These are phyloP conservation scores for Catostomus latipinnis DNA, from an alignment of 2,797 vertebrate species.

Conservation along the genomic window DNA sequence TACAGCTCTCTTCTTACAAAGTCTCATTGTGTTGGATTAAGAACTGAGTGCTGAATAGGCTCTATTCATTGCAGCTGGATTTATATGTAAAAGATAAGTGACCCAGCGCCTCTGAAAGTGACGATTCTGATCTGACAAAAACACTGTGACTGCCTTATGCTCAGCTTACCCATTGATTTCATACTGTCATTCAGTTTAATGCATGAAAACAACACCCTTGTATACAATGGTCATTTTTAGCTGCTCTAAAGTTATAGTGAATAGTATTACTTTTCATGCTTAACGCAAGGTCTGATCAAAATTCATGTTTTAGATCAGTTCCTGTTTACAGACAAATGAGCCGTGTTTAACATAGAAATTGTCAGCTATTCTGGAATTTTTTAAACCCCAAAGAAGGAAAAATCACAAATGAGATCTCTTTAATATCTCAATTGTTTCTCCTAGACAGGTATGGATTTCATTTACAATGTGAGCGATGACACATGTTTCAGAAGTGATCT, in stretches of 20 bases:
- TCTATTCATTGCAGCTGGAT: slow-evolving; percentile 53
- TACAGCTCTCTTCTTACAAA: slow-evolving; percentile 55
- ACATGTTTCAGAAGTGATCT: no score
- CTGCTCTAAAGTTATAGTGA: slow-evolving; percentile 54
- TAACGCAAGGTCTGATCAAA: slow-evolving; percentile 66
- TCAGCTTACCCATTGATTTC: slow-evolving; percentile 65
- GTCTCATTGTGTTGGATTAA: slow-evolving; percentile 58
- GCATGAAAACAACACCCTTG: slow-evolving; percentile 51
- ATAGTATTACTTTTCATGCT: slow-evolving; percentile 53
- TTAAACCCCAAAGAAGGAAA: no score
- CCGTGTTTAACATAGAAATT: background rate
- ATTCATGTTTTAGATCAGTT: slow-evolving; percentile 63
- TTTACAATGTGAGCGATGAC: no score
- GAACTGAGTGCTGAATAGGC: slow-evolving; percentile 56
- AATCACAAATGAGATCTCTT: no score
- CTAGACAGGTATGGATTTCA: no score
- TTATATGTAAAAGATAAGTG: slow-evolving; percentile 64
- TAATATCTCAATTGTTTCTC: no score
- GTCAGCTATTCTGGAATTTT: no score
- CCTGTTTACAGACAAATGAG: slow-evolving; percentile 27
- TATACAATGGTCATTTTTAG: slow-evolving; percentile 66
- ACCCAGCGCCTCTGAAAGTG: slow-evolving; percentile 51
- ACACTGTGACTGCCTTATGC: slow-evolving; percentile 55
- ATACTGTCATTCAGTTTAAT: slow-evolving; percentile 58
- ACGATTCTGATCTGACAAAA: slow-evolving; percentile 51